Conservation (phyloP, 2,797 vertebrate species). For the Malurus splendens region DNA sequence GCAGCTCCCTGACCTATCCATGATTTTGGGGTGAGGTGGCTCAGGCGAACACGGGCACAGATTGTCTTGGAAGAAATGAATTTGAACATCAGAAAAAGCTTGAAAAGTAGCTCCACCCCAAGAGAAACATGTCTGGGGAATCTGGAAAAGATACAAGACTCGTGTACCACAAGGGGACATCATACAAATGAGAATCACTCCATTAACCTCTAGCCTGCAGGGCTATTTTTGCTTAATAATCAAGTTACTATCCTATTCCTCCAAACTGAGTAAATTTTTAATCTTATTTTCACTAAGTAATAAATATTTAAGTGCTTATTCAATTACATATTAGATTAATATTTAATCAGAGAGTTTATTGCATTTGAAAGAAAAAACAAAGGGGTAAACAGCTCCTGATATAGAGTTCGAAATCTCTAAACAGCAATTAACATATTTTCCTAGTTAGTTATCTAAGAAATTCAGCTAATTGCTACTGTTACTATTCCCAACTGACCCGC, state of each 20-base stretch:
- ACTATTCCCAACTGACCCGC: background rate
- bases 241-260: background rate
- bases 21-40: background rate
- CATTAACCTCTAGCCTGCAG: background rate
- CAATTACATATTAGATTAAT: background rate
- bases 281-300: background rate
- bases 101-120: background rate
- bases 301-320: background rate
- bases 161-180: background rate
- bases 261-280: background rate
- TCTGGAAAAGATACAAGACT: background rate
- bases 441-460: background rate
- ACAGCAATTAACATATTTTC: background rate
- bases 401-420: background rate
- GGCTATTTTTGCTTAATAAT: background rate
- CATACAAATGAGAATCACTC: background rate
- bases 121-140: background rate
- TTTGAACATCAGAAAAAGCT: background rate
- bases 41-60: background rate
- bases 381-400: background rate
- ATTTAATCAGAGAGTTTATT: background rate
- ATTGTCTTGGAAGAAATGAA: background rate
- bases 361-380: background rate
- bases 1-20: background rate
- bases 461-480: background rate